Conservation (phyloP, 2,797 vertebrate genomes). For the Phataginus tetradactyla region DNA sequence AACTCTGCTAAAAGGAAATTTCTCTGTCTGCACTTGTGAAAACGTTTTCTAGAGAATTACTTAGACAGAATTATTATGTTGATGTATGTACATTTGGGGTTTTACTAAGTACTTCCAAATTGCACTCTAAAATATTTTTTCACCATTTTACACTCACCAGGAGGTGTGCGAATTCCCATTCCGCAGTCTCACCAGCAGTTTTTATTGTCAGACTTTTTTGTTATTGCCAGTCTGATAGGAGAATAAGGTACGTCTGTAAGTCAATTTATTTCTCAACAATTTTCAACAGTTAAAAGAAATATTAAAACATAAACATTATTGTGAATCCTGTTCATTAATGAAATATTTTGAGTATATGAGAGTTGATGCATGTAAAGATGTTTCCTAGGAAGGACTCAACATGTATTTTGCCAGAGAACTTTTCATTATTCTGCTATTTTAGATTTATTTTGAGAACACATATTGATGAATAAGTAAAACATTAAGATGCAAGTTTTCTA, state of each 20-base stretch:
- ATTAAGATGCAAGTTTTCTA: slow-evolving; percentile 39
- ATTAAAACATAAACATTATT: neutral
- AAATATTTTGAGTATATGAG: neutral
- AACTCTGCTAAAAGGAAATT: neutral
- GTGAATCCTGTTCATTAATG: neutral
- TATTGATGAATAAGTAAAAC: slow-evolving; percentile 18
- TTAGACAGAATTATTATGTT: neutral
- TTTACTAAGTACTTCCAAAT: neutral
- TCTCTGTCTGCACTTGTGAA: neutral
- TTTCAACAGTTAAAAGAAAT: neutral
- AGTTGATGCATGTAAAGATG: neutral
- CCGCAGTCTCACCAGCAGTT: neutral
- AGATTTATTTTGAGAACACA: neutral
- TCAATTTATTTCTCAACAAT: neutral
- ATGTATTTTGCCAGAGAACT: neutral
- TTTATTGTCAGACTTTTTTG: neutral
- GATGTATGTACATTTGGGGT: neutral
- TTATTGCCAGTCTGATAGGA: neutral
- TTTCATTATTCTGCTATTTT: neutral
- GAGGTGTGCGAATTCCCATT: neutral
- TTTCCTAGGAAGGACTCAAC: neutral
- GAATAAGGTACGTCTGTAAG: neutral
- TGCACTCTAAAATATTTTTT: neutral
- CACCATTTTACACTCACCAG: neutral
- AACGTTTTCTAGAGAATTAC: neutral